Conservation (phyloP, 1,140 invertebrate species). For the Ephestia elutella region DNA sequence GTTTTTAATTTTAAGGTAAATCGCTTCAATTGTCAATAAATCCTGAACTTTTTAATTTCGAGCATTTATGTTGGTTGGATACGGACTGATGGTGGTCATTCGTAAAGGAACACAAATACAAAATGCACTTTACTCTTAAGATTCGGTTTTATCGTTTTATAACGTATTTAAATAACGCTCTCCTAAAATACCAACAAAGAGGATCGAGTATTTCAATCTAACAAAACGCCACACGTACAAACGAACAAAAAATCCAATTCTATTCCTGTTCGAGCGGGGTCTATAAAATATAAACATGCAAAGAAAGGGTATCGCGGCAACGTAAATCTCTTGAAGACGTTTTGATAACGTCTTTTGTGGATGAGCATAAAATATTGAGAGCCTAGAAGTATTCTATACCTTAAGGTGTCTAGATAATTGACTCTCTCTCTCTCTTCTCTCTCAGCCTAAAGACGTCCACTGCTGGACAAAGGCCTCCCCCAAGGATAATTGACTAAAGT, state of each 20-base stretch:
- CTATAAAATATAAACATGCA: constrained; percentile 2
- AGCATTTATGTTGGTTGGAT: no score
- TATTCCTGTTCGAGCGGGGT: not conserved
- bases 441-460: no score
- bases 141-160: not conserved
- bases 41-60: no score
- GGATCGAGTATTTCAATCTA: not conserved
- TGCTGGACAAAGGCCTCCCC: no score
- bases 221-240: not conserved
- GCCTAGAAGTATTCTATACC: not conserved
- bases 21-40: no score
- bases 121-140: no score
- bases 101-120: no score
- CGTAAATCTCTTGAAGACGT: constrained; percentile 4
- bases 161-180: not conserved
- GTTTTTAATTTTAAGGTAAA: no score
- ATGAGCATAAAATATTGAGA: not conserved
- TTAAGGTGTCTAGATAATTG: no score
- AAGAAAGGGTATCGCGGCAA: constrained; percentile 1
- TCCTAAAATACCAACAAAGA: not conserved
- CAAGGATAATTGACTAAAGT: no score
- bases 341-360: constrained; percentile 4
- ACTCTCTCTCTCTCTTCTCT: no score
- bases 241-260: constrained; percentile 1
- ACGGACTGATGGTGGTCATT: no score